Percentiles rank a stretch among this genome's conserved stretches.
phyloP scores from a whole-genome alignment of 2,113 vertebrate genomes.

The Barbus barbus region DNA sequence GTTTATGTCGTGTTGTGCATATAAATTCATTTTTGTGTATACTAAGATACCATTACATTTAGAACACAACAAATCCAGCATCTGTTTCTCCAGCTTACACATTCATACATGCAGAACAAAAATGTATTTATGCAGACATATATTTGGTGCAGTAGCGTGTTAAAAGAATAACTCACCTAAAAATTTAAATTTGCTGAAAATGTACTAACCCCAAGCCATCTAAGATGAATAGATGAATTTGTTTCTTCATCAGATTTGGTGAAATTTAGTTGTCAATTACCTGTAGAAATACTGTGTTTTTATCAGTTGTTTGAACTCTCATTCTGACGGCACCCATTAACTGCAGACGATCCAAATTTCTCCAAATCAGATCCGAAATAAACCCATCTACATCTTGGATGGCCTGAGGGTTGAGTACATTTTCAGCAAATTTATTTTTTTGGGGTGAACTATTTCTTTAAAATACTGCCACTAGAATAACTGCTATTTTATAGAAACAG shows the following conservation, averaged over 20 bases:
- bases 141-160: not conserved
- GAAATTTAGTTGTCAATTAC: not conserved
- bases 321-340: no score
- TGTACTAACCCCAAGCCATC: not conserved
- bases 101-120: no score
- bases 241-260: not conserved
- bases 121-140: not conserved
- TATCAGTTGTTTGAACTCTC: no score
- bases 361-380: no score
- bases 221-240: not conserved
- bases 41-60: not conserved
- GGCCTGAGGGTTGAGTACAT: no score
- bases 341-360: no score
- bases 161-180: no score
- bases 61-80: not conserved
- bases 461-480: not conserved
- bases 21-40: not conserved
- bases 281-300: no score
- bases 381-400: no score
- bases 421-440: no score
- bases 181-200: not conserved
- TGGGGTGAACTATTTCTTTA: no score
- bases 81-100: not conserved
- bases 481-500: not conserved
- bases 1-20: conserved; percentile 1